A percentile compares a stretch with the other conserved stretches of the same genome.
Conservation (phyloP, 1,140 invertebrate species). For the Brevipalpus yothersi region DNA sequence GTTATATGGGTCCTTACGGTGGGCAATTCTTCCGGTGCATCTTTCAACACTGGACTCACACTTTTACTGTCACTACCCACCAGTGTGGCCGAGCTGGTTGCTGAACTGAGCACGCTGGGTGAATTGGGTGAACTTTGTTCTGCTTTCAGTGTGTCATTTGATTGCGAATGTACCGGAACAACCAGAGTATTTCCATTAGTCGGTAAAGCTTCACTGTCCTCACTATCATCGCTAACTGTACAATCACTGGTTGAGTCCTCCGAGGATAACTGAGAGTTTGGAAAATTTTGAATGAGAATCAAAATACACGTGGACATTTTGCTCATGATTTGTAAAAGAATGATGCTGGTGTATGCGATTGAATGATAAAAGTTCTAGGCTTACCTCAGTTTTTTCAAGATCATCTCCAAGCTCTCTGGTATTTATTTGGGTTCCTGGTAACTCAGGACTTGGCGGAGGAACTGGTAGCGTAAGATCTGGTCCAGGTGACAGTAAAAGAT, state of each 20-base stretch:
- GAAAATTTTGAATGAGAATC: no score
- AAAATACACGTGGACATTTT: no score
- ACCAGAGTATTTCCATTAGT: background rate
- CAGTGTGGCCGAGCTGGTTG: constrained; percentile 27
- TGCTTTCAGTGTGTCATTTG: constrained; percentile 23
- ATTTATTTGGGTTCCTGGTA: constrained; percentile 2
- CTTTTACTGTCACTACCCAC: constrained; percentile 23
- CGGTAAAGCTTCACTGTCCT: constrained; percentile 4
- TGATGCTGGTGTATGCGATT: no score
- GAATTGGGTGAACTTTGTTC: constrained; percentile 32
- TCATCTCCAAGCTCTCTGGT: no score
- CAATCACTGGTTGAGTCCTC: background rate
- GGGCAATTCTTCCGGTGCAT: constrained; percentile 8
- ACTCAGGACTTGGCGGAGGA: constrained; percentile 13
- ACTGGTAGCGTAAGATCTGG: constrained; percentile 10
- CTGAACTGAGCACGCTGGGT: constrained; percentile 38
- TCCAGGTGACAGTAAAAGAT: constrained; percentile 2
- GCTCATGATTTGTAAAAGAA: no score
- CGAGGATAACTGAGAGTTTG: background rate
- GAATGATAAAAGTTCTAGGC: no score
- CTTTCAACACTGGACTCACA: constrained; percentile 4
- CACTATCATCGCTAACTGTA: background rate
- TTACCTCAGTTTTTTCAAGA: no score
- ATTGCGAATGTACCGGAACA: constrained; percentile 33
- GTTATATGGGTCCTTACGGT: background rate